Percentiles rank a stretch among this genome's conserved stretches.
phyloP scores from a whole-genome alignment of 2,797 vertebrate genomes.

The Gambusia yucatana region DNA sequence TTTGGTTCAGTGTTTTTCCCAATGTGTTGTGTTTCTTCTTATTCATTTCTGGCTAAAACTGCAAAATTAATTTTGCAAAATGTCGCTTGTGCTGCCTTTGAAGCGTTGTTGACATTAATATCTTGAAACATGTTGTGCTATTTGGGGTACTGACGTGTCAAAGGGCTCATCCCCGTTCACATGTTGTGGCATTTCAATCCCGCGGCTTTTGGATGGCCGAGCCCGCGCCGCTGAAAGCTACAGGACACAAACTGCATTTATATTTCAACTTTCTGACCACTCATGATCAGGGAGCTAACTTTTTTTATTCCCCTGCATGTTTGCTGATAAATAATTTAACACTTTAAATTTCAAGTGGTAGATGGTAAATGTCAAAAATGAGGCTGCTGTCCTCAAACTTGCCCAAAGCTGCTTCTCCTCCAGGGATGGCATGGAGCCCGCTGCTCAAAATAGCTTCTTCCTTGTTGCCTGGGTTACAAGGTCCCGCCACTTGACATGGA shows the following conservation, averaged over 20 bases:
- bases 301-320: not conserved
- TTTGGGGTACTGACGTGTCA: conserved; percentile 14
- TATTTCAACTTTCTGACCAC: conserved; percentile 6
- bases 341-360: conserved; percentile 11
- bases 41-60: not conserved
- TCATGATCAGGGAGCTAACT: not conserved
- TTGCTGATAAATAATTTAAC: conserved; percentile 11
- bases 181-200: conserved; percentile 19
- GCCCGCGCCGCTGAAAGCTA: not conserved
- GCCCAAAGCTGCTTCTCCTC: conserved; percentile 46
- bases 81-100: not conserved
- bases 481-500: conserved; percentile 68
- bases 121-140: conserved; percentile 9
- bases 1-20: not conserved
- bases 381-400: conserved; percentile 38
- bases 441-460: conserved; percentile 80
- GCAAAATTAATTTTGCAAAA: not conserved
- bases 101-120: conserved; percentile 2
- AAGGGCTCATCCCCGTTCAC: conserved; percentile 4
- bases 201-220: conserved; percentile 1
- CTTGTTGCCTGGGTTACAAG: conserved; percentile 80
- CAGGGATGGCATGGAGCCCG: conserved; percentile 67
- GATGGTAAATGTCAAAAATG: not conserved
- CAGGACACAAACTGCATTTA: not conserved
- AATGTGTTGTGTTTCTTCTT: not conserved